Base-by-base conservation (phyloP, 2,888 invertebrate species). In the Drosophila kuntzei region DNA sequence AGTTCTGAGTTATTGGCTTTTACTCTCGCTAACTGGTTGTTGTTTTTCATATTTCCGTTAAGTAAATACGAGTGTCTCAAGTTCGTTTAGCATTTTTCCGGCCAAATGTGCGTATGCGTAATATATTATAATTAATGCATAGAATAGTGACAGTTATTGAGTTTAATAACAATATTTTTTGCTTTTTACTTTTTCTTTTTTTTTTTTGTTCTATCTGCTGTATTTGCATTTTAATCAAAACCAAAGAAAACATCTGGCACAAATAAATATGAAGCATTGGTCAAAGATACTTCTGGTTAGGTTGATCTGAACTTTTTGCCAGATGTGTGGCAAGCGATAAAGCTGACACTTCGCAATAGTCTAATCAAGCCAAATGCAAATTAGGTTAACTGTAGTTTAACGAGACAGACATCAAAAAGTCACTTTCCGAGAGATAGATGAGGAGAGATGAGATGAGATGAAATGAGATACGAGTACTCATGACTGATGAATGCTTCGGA, bases 101-200 rank as follows among this genome's bases (percentile, higher is more conserved):
- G 71, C 20, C 53, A 43, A 74, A 47, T 60, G 49, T 73, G 77
- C 74, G 72, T 76, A 63, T 69, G 53, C 63, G 61, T 77, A 86
- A 83, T 82, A 60, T 86, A 75, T 86, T 82, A 54, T 88, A 88
- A 83, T 83, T 77, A 88, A 88, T 75, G 80, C 88, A 66, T 50
- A 32, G 49, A 64, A 66, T 46, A 57, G 69, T 74, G 86, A 82
- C 88, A 82, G 88, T 66, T 88, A 82, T 83, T 86, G 70, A 63
- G 61, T 75, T 83, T 80, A 77, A 77, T 87, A 73, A 60, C 67
- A 37, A 71, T 70, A 64, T 79, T 80, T 65, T 61, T 39, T 51
- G 55, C 54, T 54, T 44, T 32, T 20, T 46, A 20, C 46, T 41
- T 14, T 29, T 43, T 29, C 49, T 39, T 9, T 53, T 49, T 51